These are phyloP conservation scores for Aegithalos caudatus DNA, from an alignment of 2,113 vertebrate species.

Conservation along the genomic window DNA sequence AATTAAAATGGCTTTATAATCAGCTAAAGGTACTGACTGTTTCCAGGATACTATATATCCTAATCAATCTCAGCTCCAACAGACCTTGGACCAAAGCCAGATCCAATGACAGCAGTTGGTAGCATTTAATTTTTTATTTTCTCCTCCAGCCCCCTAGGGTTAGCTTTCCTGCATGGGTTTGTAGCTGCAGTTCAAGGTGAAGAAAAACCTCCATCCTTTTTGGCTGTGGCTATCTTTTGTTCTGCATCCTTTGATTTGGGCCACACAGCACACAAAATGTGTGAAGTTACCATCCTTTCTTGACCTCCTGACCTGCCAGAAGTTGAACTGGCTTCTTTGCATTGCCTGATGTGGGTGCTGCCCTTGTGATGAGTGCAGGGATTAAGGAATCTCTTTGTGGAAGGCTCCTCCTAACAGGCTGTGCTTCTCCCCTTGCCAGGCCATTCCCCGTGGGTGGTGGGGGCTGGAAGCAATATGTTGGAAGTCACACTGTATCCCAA, in stretches of 20 bases:
- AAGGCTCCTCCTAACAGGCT: constrained; percentile 43
- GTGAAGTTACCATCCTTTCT: not conserved
- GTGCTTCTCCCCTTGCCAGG: constrained; percentile 48
- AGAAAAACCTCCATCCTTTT: not conserved
- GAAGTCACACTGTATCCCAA: constrained; percentile 62
- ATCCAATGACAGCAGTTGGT: not conserved
- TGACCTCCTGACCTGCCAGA: not conserved
- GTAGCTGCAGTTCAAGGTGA: not conserved
- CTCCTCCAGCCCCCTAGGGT: not conserved
- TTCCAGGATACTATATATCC: constrained; percentile 53
- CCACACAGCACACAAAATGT: not conserved
- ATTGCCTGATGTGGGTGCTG: not conserved
- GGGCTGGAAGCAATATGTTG: constrained; percentile 53
- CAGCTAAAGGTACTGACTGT: constrained; percentile 26
- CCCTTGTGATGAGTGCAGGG: not conserved
- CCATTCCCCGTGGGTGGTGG: constrained; percentile 53
- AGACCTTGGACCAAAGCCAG: constrained; percentile 26
- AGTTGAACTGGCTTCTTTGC: not conserved
- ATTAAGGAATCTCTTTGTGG: constrained; percentile 11
- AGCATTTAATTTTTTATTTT: not conserved
- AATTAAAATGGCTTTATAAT: constrained; percentile 39
- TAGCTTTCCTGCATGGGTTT: not conserved
- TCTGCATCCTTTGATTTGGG: not conserved
- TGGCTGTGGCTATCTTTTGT: not conserved
- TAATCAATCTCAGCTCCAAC: constrained; percentile 43